Conservation (phyloP, 2,888 invertebrate genomes). For the Lithophane socia region DNA sequence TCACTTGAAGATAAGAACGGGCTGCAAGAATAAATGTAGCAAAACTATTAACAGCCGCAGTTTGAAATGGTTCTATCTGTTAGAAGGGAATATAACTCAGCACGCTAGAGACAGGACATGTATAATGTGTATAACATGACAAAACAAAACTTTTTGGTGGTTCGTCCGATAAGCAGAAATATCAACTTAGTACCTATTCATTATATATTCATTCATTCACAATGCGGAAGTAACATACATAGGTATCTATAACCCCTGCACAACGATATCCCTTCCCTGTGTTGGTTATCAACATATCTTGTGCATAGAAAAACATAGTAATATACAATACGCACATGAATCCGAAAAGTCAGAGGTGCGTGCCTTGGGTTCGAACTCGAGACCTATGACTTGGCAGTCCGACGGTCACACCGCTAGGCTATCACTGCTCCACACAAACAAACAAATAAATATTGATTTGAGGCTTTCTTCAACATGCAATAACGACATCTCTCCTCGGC, state of each 20-base stretch:
- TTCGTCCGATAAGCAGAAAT: neutral
- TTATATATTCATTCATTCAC: neutral
- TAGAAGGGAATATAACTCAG: slow-evolving; percentile 4
- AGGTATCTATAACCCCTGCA: neutral
- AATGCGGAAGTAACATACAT: neutral
- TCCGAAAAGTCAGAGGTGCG: too few species aligned
- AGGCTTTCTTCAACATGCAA: slow-evolving; percentile 39
- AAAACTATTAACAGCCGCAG: slow-evolving; percentile 26
- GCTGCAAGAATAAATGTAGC: slow-evolving; percentile 25
- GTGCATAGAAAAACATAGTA: too few species aligned
- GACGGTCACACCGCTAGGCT: too few species aligned
- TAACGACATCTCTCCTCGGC: slow-evolving; percentile 32
- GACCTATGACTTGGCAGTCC: too few species aligned
- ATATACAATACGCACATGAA: too few species aligned
- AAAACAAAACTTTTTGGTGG: neutral
- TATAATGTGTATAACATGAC: neutral
- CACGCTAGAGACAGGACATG: neutral
- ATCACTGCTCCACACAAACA: too few species aligned
- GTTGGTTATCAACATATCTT: slow-evolving; percentile 20
- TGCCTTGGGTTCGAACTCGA: too few species aligned
- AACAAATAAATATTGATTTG: slow-evolving; percentile 34
- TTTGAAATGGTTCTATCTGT: slow-evolving; percentile 29
- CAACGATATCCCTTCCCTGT: neutral
- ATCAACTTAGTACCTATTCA: neutral
- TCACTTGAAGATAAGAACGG: slow-evolving; percentile 46